Percentiles rank a stretch among this genome's conserved stretches.
These are phyloP conservation scores for Limnodromus scolopaceus DNA, from an alignment of 2,797 vertebrate species.

Conservation along the genomic window DNA sequence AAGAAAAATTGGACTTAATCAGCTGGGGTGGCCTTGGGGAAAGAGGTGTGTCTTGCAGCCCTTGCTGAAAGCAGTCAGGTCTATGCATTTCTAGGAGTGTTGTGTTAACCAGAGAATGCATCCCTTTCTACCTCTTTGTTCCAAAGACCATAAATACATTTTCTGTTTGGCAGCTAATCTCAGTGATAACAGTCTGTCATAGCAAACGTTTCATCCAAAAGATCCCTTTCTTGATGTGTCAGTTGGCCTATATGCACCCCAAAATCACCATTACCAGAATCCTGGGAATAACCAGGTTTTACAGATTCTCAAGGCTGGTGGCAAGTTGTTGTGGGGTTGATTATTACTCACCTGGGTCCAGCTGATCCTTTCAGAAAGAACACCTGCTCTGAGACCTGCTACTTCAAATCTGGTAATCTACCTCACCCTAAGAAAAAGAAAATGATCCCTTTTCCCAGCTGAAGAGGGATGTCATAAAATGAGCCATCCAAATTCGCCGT, in stretches of 20 bases:
- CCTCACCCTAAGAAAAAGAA: neutral
- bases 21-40: neutral
- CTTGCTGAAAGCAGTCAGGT: neutral
- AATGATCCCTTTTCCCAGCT: neutral
- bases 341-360: neutral
- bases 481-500: neutral
- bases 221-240: neutral
- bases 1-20: neutral
- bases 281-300: neutral
- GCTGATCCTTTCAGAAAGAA: neutral
- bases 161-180: neutral
- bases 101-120: neutral
- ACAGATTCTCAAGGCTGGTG: neutral
- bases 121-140: neutral
- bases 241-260: neutral
- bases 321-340: fast-evolving
- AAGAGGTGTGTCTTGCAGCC: neutral
- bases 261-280: neutral
- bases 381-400: neutral
- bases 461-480: neutral
- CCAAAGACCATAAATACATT: neutral
- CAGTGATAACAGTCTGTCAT: neutral
- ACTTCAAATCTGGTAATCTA: neutral
- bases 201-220: neutral
- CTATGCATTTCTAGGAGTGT: neutral